Evolutionary conservation across 2,113 vertebrate species (phyloP).

Genomic region (Maccullochella peelii): DNA sequence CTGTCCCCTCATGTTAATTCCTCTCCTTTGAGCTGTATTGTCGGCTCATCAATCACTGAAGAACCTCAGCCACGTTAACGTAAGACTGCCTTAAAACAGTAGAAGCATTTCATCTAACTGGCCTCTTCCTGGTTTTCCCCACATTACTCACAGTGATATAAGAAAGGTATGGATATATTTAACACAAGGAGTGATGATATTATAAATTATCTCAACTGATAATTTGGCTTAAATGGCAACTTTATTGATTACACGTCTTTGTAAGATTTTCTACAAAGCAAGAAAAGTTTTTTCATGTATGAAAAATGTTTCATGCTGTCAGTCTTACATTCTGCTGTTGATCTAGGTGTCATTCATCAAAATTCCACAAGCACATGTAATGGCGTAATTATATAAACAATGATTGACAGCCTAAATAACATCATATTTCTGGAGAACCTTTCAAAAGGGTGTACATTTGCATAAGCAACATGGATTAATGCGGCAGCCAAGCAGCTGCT

Average conservation of each 20-base stretch:
- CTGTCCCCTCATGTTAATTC: conserved; percentile 46
- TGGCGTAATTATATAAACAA: conserved; percentile 76
- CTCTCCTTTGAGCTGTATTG: conserved; percentile 32
- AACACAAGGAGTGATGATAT: neutral
- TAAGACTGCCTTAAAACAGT: neutral
- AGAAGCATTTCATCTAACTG: neutral
- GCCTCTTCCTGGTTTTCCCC: neutral
- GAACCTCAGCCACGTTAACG: conserved; percentile 8
- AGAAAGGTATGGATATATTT: neutral
- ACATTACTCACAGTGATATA: conserved; percentile 1
- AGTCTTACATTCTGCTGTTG: conserved; percentile 41
- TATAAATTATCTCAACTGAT: neutral
- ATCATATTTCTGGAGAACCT: conserved; percentile 81
- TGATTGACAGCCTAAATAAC: conserved; percentile 85
- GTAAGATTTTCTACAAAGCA: conserved; percentile 6
- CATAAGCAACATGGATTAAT: conserved; percentile 83
- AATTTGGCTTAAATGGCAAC: neutral
- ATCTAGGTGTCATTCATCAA: conserved; percentile 72
- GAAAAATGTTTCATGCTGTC: conserved; percentile 41
- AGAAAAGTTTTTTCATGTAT: conserved; percentile 44
- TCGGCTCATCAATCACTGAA: conserved; percentile 24
- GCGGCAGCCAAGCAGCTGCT: conserved; percentile 82
- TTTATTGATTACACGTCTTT: conserved; percentile 10
- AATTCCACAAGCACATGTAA: conserved; percentile 59
- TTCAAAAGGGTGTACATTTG: conserved; percentile 83